These are phyloP conservation scores for Litoditis marina DNA, from an alignment of 2,888 invertebrate genomes.

Conservation along the genomic window DNA sequence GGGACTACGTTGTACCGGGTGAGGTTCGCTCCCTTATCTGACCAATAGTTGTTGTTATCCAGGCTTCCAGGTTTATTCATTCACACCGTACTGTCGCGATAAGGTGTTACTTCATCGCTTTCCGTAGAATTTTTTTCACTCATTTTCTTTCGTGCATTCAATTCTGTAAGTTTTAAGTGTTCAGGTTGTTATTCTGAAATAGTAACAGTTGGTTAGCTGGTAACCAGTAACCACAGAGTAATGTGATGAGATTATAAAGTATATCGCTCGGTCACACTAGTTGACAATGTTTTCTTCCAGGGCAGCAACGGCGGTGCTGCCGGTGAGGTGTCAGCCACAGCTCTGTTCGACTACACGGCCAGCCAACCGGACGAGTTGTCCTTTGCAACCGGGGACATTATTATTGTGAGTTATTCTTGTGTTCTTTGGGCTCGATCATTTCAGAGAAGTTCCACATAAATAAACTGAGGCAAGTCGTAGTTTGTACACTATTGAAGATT, in stretches of 20 bases:
- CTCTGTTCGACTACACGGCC: constrained; percentile 57
- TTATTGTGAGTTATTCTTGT: constrained; percentile 18
- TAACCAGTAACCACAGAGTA: too few relatives aligned
- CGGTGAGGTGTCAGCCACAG: constrained; percentile 25
- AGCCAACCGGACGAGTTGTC: constrained; percentile 56
- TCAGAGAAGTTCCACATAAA: background rate
- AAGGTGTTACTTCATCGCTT: too few relatives aligned
- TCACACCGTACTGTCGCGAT: too few relatives aligned
- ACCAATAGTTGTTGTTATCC: too few relatives aligned
- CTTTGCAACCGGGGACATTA: constrained; percentile 42
- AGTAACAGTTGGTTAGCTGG: too few relatives aligned
- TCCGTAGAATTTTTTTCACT: too few relatives aligned
- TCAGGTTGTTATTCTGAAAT: too few relatives aligned
- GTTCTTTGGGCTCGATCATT: background rate
- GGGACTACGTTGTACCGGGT: constrained; percentile 82
- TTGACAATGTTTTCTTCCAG: constrained; percentile 12
- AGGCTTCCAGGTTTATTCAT: too few relatives aligned
- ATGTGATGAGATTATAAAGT: too few relatives aligned
- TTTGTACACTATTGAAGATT: too few relatives aligned
- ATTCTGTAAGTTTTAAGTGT: too few relatives aligned
- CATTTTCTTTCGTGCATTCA: too few relatives aligned
- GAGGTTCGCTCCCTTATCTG: constrained; percentile 30
- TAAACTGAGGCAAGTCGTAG: background rate
- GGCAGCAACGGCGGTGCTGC: constrained; percentile 8
- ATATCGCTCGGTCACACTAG: background rate